Percentiles rank a stretch among this genome's conserved stretches.
These are phyloP conservation scores for Enteromius thamalakanensis DNA, from an alignment of 2,797 vertebrate genomes.

Conservation along the genomic window DNA sequence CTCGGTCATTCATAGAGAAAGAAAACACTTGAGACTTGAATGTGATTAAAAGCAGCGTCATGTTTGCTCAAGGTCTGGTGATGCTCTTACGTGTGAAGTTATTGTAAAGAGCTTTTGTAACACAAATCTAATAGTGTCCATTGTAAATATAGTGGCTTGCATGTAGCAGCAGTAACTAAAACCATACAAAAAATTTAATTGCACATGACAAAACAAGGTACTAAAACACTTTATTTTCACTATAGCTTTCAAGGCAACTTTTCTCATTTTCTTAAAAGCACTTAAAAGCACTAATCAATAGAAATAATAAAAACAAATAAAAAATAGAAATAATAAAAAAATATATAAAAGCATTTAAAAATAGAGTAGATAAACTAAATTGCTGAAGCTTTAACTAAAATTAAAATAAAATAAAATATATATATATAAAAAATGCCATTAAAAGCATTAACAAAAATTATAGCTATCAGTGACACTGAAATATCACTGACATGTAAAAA, in stretches of 20 bases:
- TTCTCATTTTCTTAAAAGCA: background rate
- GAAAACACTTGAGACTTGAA: background rate
- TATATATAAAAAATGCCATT: background rate
- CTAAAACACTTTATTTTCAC: background rate
- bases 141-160: background rate
- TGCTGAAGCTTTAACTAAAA: background rate
- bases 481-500: background rate
- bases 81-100: background rate
- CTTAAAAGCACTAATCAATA: background rate
- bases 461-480: background rate
- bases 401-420: background rate
- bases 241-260: background rate
- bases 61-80: background rate
- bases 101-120: background rate
- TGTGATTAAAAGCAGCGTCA: background rate
- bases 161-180: background rate
- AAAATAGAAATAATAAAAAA: no score
- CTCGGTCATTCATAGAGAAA: background rate
- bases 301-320: no score
- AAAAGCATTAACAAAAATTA: background rate
- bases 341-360: background rate
- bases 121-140: background rate
- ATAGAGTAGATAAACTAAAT: background rate
- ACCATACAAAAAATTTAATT: background rate
- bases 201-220: background rate